Evolutionary conservation across 2,113 vertebrate species (phyloP), one percentile per base, ranked within the genome.

Genomic region (Phalacrocorax aristotelis): DNA sequence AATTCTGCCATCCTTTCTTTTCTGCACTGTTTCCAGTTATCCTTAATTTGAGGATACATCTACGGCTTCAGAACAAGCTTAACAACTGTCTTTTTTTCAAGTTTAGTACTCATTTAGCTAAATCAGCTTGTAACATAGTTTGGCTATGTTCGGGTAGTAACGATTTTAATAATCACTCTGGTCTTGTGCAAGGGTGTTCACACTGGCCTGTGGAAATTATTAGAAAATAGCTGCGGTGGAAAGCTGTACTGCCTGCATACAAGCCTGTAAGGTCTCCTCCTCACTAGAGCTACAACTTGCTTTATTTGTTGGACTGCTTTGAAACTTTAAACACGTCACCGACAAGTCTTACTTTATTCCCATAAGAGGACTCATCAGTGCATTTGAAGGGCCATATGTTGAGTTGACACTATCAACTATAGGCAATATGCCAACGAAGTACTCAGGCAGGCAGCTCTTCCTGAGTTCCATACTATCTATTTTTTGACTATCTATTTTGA

Each of bases 401-500:
- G 94, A 92, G 79, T 80, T 91, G 89, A 94, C 86, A 96, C 83
- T 94, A 92, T 92, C 95, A 96, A 69, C 88, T 68, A 81, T 87
- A 91, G 95, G 94, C 90, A 96, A 81, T 78, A 82, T 82, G 80
- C 94, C 90, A 84, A 84, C 78, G 5, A 87, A 88, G 77, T 95
- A 89, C 87, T 92, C 66, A 76, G 75, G 87, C 76, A 92, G 68
- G 83, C 86, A 92, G 66, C 89, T 87, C 58, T 71, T 92, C 66
- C 89, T 49, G 49, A 91, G 84, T 86, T 94, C 61, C 62, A 75
- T 86, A 44, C 72, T 62, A 87, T 94, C 64, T 79, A 74, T 89
- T 95, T 97, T 95, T 96, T 95, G 54, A 95, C 81, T 92, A 87
- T 96, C 81, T 95, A 83, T 96, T 97, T 95, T 96, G 88, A 94